Evolutionary conservation across 2,888 invertebrate species (phyloP).

Genomic region (Lasioglossum figueresi): DNA sequence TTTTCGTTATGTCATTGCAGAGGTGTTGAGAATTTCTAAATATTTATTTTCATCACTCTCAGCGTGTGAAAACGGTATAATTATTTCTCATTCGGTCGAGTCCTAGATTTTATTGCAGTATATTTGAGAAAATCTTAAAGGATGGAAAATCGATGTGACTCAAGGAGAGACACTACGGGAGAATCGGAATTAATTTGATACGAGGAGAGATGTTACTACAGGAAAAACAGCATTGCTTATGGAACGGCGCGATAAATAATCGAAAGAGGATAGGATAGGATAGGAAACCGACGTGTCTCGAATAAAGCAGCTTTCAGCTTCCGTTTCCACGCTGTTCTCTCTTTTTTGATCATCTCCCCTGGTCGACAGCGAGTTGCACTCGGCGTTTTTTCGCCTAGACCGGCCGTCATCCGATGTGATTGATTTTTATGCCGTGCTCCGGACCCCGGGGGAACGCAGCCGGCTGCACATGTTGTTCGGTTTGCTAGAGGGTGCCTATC

Average conservation of each 20-base stretch:
- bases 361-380: conserved; percentile 53
- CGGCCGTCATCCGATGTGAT: conserved; percentile 78
- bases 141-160: not conserved
- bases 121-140: no score
- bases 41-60: not conserved
- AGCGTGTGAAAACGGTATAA: not conserved
- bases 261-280: conserved; percentile 10
- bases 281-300: conserved; percentile 36
- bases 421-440: conserved; percentile 77
- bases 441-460: conserved; percentile 62
- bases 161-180: not conserved
- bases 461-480: conserved; percentile 75
- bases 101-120: no score
- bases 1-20: not conserved
- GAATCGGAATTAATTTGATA: not conserved
- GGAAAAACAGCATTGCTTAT: not conserved
- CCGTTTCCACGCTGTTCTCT: conserved; percentile 28
- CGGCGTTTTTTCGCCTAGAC: conserved; percentile 60
- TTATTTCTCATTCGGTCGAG: no score
- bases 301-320: conserved; percentile 38
- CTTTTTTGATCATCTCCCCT: not conserved
- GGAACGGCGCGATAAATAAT: conserved; percentile 17
- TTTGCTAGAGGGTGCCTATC: conserved; percentile 65
- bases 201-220: not conserved
- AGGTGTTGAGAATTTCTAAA: not conserved